A percentile compares a stretch with the other conserved stretches of the same genome.
Evolutionary conservation across 1,140 invertebrate genomes (phyloP).

Genomic region (Dendrolimus punctatus): DNA sequence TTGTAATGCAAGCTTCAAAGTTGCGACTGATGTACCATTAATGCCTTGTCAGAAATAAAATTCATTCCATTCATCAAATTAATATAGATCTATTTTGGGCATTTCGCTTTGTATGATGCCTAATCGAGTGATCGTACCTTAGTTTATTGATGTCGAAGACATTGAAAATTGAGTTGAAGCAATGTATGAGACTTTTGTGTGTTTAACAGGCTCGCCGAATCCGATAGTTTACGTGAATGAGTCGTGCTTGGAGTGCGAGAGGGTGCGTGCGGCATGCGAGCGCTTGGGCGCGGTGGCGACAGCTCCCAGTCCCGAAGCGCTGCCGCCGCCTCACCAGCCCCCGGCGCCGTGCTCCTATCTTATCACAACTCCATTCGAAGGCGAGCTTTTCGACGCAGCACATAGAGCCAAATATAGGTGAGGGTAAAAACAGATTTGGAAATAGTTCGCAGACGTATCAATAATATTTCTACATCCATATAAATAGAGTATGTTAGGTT

Average conservation of each 20-base stretch:
- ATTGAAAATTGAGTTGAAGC: too few species aligned
- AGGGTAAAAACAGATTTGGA: constrained; percentile 13
- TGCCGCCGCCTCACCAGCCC: constrained; percentile 42
- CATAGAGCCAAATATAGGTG: constrained; percentile 63
- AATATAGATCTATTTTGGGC: too few species aligned
- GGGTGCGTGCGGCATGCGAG: constrained; percentile 56
- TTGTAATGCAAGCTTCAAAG: too few species aligned
- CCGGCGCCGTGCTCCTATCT: constrained; percentile 51
- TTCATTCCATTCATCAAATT: too few species aligned
- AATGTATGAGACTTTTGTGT: background rate
- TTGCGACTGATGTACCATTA: too few species aligned
- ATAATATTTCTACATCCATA: too few species aligned
- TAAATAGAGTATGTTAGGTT: too few species aligned
- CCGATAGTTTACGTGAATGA: constrained; percentile 53
- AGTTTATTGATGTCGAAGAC: background rate
- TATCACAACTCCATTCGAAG: constrained; percentile 49
- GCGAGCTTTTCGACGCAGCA: constrained; percentile 58
- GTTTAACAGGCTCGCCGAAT: constrained; percentile 41
- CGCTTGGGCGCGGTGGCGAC: constrained; percentile 48
- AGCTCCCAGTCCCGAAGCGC: constrained; percentile 35
- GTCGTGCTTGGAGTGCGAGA: constrained; percentile 57
- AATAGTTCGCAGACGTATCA: background rate
- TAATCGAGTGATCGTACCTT: too few species aligned
- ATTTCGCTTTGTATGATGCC: too few species aligned
- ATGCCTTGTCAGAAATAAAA: too few species aligned